These are phyloP conservation scores for Chironomus tentans DNA, from an alignment of 2,888 invertebrate genomes.

Conservation along the genomic window DNA sequence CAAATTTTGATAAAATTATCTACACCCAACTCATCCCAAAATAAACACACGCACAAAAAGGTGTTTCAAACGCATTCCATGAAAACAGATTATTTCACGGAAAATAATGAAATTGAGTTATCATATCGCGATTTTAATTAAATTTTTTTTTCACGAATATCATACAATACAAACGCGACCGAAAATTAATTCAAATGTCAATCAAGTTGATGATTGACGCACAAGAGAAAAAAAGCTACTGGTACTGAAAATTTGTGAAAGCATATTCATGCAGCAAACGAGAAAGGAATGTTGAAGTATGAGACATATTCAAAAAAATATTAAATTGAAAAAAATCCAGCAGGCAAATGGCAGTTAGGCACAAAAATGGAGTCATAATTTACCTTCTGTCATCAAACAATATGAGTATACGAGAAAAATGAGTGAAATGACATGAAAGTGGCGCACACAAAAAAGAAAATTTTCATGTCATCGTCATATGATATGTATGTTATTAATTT, in stretches of 20 bases:
- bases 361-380: conserved; percentile 13
- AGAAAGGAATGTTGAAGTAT: background rate
- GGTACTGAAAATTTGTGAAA: background rate
- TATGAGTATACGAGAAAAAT: background rate
- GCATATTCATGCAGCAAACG: background rate
- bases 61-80: too few species aligned
- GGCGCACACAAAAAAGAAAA: background rate
- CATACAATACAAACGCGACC: background rate
- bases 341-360: background rate
- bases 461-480: conserved; percentile 9
- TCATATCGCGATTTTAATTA: conserved; percentile 8
- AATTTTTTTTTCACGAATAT: background rate
- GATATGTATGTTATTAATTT: conserved; percentile 11
- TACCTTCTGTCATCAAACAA: conserved; percentile 17
- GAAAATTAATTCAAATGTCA: conserved; percentile 26
- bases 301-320: background rate
- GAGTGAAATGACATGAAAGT: background rate
- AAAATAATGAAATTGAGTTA: background rate
- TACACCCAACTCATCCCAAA: background rate
- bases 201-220: conserved; percentile 22
- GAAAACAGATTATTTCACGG: too few species aligned
- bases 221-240: background rate
- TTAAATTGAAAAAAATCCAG: background rate
- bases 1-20: too few species aligned
- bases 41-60: background rate